These are phyloP conservation scores for Rhopalosiphum maidis DNA, from an alignment of 1,140 invertebrate genomes.

Conservation along the genomic window DNA sequence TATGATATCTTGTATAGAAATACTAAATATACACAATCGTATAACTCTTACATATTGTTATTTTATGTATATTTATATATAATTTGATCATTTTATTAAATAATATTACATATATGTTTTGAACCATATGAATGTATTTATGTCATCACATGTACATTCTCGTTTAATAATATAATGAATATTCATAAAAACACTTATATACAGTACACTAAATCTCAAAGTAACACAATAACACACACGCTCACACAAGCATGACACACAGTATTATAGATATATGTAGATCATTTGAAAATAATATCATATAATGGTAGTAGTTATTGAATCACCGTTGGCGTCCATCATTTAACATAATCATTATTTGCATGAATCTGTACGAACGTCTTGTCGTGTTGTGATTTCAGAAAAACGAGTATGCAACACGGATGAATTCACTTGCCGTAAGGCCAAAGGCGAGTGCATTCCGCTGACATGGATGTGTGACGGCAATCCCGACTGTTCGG, in stretches of 20 bases:
- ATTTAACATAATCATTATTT: neutral
- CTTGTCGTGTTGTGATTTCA: constrained; percentile 36
- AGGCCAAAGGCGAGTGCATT: constrained; percentile 81
- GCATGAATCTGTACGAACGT: neutral
- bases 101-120: no score
- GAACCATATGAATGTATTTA: no score
- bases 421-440: constrained; percentile 87
- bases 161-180: neutral
- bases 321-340: neutral
- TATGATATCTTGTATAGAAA: no score
- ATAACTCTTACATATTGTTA: no score
- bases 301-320: neutral
- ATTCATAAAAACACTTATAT: neutral
- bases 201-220: neutral
- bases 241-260: neutral
- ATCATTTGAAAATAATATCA: neutral
- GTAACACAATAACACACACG: neutral
- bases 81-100: no score
- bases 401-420: constrained; percentile 69
- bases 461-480: constrained; percentile 92
- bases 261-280: neutral
- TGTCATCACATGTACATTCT: no score
- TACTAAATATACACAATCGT: no score
- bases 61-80: no score
- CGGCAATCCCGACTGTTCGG: constrained; percentile 83